phyloP scores from a whole-genome alignment of 2,113 vertebrate species.

The Istiophorus platypterus region DNA sequence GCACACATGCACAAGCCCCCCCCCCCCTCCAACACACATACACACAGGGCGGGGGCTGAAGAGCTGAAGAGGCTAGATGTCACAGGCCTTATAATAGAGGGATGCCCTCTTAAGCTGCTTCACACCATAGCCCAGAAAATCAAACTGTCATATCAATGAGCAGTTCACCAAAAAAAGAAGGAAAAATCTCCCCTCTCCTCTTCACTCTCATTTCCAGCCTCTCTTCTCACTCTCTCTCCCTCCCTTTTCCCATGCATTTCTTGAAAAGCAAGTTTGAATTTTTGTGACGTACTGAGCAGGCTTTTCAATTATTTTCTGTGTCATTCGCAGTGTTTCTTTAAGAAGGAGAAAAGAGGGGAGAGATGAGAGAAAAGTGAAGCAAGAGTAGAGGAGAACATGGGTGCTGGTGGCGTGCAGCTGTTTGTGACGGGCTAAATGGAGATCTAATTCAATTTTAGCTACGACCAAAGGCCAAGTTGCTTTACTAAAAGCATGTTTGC shows the following conservation, averaged over 20 bases:
- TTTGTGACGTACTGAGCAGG: slow-evolving; percentile 42
- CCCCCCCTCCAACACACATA: slow-evolving; percentile 25
- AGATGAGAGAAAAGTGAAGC: slow-evolving; percentile 4
- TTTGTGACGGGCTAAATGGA: slow-evolving; percentile 64
- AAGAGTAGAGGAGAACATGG: slow-evolving; percentile 17
- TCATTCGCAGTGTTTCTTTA: slow-evolving; percentile 51
- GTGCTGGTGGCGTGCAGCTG: slow-evolving; percentile 29
- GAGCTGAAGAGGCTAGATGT: slow-evolving; percentile 74
- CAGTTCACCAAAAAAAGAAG: slow-evolving; percentile 5
- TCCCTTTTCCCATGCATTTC: slow-evolving; percentile 37
- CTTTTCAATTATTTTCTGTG: slow-evolving; percentile 68
- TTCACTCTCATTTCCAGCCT: slow-evolving; percentile 47
- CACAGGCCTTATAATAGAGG: slow-evolving; percentile 74
- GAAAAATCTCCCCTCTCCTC: slow-evolving; percentile 30
- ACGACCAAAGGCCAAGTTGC: slow-evolving; percentile 58
- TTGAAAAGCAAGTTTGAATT: slow-evolving; percentile 69
- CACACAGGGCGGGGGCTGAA: slow-evolving; percentile 22
- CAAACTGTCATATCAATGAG: slow-evolving; percentile 83
- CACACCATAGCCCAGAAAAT: slow-evolving; percentile 75
- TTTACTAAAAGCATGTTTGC: slow-evolving; percentile 53
- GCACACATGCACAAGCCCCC: slow-evolving; percentile 16
- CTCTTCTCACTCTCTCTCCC: slow-evolving; percentile 32
- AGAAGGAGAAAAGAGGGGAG: slow-evolving; percentile 29
- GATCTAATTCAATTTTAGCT: slow-evolving; percentile 68
- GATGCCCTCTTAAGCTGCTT: slow-evolving; percentile 78